A percentile compares a stretch with the other conserved stretches of the same genome.
Conservation (phyloP, 2,888 invertebrate genomes). For the Leucoptera coffeella region DNA sequence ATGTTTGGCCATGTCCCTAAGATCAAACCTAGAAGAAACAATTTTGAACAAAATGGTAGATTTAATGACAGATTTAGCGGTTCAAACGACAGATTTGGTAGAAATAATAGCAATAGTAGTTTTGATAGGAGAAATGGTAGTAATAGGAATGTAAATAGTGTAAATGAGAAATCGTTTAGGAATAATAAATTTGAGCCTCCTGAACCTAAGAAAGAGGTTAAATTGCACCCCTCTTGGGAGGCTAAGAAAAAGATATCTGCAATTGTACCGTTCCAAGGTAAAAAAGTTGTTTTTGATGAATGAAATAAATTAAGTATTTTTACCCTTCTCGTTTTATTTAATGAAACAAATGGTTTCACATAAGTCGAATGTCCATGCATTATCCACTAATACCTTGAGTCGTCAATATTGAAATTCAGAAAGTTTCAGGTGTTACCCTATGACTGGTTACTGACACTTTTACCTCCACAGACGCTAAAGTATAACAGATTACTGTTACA, state of each 20-base stretch:
- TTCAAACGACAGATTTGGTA: conserved; percentile 9
- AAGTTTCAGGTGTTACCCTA: too few relatives aligned
- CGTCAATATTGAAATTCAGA: too few relatives aligned
- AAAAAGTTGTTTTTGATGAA: conserved; percentile 39
- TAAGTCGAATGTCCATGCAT: too few relatives aligned
- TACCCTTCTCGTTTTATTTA: too few relatives aligned
- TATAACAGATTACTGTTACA: too few relatives aligned
- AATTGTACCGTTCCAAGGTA: conserved; percentile 38
- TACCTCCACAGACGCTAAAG: too few relatives aligned
- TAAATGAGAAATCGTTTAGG: conserved; percentile 1
- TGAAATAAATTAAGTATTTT: conserved; percentile 7
- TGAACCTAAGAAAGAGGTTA: conserved; percentile 19
- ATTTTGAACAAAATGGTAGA: conserved; percentile 7
- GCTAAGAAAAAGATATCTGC: conserved; percentile 41
- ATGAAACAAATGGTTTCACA: too few relatives aligned
- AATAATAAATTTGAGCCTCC: conserved; percentile 6
- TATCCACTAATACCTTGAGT: too few relatives aligned
- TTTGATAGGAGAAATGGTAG: not conserved
- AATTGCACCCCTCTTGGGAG: conserved; percentile 50
- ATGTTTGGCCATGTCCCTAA: conserved; percentile 38
- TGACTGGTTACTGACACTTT: too few relatives aligned
- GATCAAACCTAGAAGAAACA: conserved; percentile 16
- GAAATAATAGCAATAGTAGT: conserved; percentile 4
- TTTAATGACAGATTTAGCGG: conserved; percentile 6
- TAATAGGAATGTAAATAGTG: not conserved